A percentile compares a stretch with the other conserved stretches of the same genome.
These are phyloP conservation scores for Atractosteus spatula DNA, from an alignment of 2,113 vertebrate species.

Conservation along the genomic window DNA sequence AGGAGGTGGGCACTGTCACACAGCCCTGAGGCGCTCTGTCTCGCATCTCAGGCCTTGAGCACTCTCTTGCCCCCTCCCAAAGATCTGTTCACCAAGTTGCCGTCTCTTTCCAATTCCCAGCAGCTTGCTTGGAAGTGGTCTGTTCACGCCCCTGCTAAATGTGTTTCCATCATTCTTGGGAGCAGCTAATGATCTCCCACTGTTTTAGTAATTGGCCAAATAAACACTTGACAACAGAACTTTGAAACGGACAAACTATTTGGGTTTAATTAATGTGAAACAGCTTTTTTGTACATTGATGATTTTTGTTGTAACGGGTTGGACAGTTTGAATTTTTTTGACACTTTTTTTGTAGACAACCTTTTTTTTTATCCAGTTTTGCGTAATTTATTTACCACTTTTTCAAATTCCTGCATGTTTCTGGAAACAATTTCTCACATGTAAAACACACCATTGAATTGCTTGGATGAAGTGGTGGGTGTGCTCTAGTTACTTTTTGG, in stretches of 20 bases:
- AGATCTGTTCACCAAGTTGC: slow-evolving; percentile 10
- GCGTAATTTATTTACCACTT: slow-evolving; percentile 47
- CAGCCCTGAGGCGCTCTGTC: no score
- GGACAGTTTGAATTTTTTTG: slow-evolving; percentile 52
- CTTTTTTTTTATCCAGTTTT: slow-evolving; percentile 39
- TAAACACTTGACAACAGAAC: slow-evolving; percentile 90
- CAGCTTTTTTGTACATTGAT: slow-evolving; percentile 68
- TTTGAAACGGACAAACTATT: slow-evolving; percentile 70
- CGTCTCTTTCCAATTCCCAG: slow-evolving; percentile 27
- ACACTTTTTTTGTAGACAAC: slow-evolving; percentile 51
- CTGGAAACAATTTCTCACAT: no score
- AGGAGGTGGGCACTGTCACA: no score
- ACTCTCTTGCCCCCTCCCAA: slow-evolving; percentile 13
- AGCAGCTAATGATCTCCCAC: slow-evolving; percentile 93
- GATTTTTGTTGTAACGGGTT: slow-evolving; percentile 69
- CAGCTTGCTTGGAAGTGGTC: slow-evolving; percentile 53
- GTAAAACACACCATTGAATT: no score
- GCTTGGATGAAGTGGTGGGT: no score
- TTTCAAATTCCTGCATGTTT: slow-evolving; percentile 13
- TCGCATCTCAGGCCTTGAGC: background rate
- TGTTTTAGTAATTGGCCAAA: slow-evolving; percentile 98
- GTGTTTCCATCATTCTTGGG: slow-evolving; percentile 65
- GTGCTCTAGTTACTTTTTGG: no score
- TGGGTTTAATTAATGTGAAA: slow-evolving; percentile 75
- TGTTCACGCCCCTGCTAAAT: slow-evolving; percentile 57